Evolutionary conservation across 2,888 invertebrate genomes (phyloP), one percentile per base, ranked within the genome.

Genomic region (Altica lythri): DNA sequence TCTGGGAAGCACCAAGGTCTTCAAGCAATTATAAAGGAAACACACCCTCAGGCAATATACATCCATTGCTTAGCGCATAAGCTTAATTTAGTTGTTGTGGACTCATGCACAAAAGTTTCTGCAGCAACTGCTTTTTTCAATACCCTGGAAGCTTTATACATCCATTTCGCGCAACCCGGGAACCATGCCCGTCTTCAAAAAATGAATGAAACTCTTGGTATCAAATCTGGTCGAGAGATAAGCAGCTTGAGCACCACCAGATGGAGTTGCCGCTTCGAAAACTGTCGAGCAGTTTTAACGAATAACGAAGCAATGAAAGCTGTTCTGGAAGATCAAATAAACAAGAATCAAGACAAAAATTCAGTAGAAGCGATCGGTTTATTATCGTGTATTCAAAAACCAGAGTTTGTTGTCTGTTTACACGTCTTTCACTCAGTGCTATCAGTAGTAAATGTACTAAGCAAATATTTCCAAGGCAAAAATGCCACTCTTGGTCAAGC

Each of bases 151-250:
- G 54, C 55, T 12, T 22, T 60, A 34, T 55, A 58, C 27, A 19
- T 55, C 9, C 57, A 60, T 44, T 58, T 60, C 49, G 49, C 61
- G 10, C 47, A 54, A 29, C 54, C 59, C 9, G 46, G 48, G 9
- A 42, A 54, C 35, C 51, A 59, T 48, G 44, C 44, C 12, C 8
- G 25, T 49, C 45, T 61, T 35, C 13, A 38, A 45, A 48, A 53
- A 27, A 22, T 46, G 14, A 42, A 35, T 6, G 30, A 59, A 13
- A 34, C 25, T 35, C 34, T 59, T 9, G 54, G 54, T 16, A 38
- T 54, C 13, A 37, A 42, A 19, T 27, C n/a, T 53, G 14, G 22
- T 22, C 22, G 34, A n/a, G 53, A 59, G 48, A 42, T 59, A 25
- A 29, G 43, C n/a, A 56, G 56, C 44, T 34, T 53, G n/a, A 46